Evolutionary conservation across 2,888 invertebrate genomes (phyloP).

Genomic region (Drosophila buzzatii): DNA sequence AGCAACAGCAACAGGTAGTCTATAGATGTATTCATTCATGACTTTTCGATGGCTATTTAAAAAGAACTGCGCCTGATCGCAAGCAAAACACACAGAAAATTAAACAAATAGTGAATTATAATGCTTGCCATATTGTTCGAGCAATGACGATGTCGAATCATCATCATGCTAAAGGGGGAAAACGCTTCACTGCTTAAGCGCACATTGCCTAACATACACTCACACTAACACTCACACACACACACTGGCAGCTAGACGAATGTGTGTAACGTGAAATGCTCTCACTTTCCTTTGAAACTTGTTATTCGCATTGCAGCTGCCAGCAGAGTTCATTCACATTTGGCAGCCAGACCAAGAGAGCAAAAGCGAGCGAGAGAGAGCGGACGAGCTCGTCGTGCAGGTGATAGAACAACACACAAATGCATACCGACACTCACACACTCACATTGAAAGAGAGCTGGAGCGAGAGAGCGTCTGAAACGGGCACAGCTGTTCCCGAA

Average conservation of each 20-base stretch:
- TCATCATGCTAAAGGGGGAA: constrained; percentile 16
- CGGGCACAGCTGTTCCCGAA: constrained; percentile 78
- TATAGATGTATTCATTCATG: constrained; percentile 50
- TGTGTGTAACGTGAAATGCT: constrained; percentile 76
- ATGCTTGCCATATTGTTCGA: constrained; percentile 37
- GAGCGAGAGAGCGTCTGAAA: constrained; percentile 39
- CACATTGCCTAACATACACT: constrained; percentile 42
- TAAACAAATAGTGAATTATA: constrained; percentile 39
- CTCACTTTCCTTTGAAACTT: constrained; percentile 85
- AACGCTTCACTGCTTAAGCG: constrained; percentile 42
- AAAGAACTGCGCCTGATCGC: constrained; percentile 23
- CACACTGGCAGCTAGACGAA: constrained; percentile 24
- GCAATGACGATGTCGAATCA: constrained; percentile 39
- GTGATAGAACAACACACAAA: constrained; percentile 27
- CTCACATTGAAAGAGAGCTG: constrained; percentile 12
- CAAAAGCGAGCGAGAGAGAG: constrained; percentile 27
- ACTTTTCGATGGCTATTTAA: constrained; percentile 20
- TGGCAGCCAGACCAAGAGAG: constrained; percentile 55
- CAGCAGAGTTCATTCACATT: constrained; percentile 81
- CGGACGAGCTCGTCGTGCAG: constrained; percentile 41
- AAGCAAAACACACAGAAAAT: constrained; percentile 19
- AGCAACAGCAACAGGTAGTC: constrained; percentile 57
- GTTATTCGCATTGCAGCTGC: constrained; percentile 79
- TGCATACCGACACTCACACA: neutral
- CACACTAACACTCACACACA: neutral